Conservation (phyloP, 1,140 invertebrate species). For the Anoplolepis gracilipes region DNA sequence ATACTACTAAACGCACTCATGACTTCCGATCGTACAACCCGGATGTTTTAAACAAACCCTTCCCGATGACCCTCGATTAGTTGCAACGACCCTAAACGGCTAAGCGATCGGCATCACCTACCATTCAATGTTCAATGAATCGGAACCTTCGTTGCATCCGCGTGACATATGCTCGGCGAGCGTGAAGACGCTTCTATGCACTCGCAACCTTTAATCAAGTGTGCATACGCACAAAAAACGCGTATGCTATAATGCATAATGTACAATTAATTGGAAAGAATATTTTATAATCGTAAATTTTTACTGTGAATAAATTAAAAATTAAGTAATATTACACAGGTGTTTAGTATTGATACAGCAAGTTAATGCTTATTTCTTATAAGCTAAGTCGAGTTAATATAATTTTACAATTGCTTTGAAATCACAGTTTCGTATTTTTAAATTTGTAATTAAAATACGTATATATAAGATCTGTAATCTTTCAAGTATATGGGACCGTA, state of each 20-base stretch:
- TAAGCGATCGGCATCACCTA: constrained; percentile 63
- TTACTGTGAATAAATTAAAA: constrained; percentile 9
- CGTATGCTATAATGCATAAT: neutral
- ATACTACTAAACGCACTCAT: neutral
- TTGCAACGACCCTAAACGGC: constrained; percentile 62
- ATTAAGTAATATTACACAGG: neutral
- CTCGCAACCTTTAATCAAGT: constrained; percentile 42
- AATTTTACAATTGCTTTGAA: neutral
- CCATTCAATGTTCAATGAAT: constrained; percentile 67
- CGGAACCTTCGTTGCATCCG: constrained; percentile 67
- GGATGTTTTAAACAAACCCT: constrained; percentile 58
- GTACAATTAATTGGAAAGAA: constrained; percentile 38
- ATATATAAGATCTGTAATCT: neutral
- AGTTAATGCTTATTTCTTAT: neutral
- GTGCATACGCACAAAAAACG: neutral
- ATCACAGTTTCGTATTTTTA: neutral
- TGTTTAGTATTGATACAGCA: neutral
- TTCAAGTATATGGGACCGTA: neutral
- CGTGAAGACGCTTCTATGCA: constrained; percentile 64
- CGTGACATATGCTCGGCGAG: constrained; percentile 71
- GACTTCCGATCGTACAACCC: neutral
- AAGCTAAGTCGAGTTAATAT: neutral
- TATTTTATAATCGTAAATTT: constrained; percentile 14
- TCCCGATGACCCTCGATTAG: constrained; percentile 52
- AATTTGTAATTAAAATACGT: neutral